Evolutionary conservation across 2,113 vertebrate species (phyloP), one percentile per base, ranked within the genome.

Genomic region (Mastomys natalensis): DNA sequence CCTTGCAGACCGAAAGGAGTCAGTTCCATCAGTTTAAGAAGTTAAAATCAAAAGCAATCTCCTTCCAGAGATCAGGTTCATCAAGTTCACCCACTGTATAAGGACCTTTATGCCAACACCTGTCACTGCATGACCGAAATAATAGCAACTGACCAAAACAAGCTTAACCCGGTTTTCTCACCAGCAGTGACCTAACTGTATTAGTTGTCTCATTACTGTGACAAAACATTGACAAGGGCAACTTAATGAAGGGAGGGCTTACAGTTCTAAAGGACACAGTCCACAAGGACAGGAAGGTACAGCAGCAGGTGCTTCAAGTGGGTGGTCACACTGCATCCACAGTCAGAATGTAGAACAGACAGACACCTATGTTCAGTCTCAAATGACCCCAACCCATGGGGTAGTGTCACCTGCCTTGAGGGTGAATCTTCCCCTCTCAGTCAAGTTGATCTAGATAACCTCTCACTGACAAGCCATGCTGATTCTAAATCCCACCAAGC

Each of bases 61-160:
- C 73, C 15, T 62, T 76, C 80, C 68, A 95, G 62, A 97, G 73
- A 87, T 53, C 73, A 97, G 45, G 70, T 76, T 80, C 92, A 89
- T 95, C 74, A 81, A 92, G 58, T 19, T 92, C 86, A 96, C 45
- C 76, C 78, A 90, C 9, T 81, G 29, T 72, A 90, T 7, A 12
- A 87, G 64, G 24, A 62, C 64, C 68, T 77, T 95, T 89, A 73
- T 51, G 22, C 31, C 40, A 80, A 94, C 93, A 93, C 15, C 11
- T 21, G 37, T 22, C 8, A 19, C 3, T 7, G 37, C 74, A 72
- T 58, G 66, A 66, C 34, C 80, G 68, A 86, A 89, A 60, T 88
- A 43, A 96, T 17, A 88, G 37, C 29, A 31, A 88, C 60, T 80
- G 48, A 95, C 68, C 91, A 81, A 91, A 92, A 12, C 51, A 90